Evolutionary conservation across 2,113 vertebrate genomes (phyloP), one percentile per base, ranked within the genome.

Genomic region (Limanda limanda): DNA sequence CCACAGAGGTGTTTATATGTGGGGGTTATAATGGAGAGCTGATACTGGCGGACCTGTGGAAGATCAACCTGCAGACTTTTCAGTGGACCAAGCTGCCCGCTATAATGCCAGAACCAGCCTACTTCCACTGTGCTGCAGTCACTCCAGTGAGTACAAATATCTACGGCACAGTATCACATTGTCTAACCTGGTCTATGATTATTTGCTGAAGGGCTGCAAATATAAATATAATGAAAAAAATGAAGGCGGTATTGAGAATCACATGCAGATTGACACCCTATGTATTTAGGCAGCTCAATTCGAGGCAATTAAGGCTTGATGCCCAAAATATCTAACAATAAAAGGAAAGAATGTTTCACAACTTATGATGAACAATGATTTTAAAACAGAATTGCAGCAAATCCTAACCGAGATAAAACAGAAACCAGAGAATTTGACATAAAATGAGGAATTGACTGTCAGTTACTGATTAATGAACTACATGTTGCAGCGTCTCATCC

Each of bases 71-170:
- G 70, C 95, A 96, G 27, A 97, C 94, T 0, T 98, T 96, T 79
- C 96, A 98, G 82, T 99, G 98, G 98, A 94, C 95, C 1, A 97
- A 92, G 86, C 94, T 99, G 0, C 97, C 96, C 0, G 96, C 96
- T 0, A 74, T 94, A 25, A 98, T 99, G 98, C 98, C 98, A 0
- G 98, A 99, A 65, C 98, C 98, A 0, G 96, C 96, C 4, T 99
- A 99, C 86, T 99, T 99, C 78, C 98, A 99, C 94, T 99, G 97
- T 55, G 98, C 98, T 71, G 97, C 97, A 2, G 97, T 99, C 68
- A 99, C 98, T 51, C 98, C 98, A 12, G 98, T 99, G 65, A 94
- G 96, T 94, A 18, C 2, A 12, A 8, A 2, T 20, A 11, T 68
- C 37, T 23, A 24, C 18, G 4, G 40, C 20, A 42, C 17, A 20